Evolutionary conservation across 2,888 invertebrate genomes (phyloP), one percentile per base, ranked within the genome.

Genomic region (Acronicta aceris): DNA sequence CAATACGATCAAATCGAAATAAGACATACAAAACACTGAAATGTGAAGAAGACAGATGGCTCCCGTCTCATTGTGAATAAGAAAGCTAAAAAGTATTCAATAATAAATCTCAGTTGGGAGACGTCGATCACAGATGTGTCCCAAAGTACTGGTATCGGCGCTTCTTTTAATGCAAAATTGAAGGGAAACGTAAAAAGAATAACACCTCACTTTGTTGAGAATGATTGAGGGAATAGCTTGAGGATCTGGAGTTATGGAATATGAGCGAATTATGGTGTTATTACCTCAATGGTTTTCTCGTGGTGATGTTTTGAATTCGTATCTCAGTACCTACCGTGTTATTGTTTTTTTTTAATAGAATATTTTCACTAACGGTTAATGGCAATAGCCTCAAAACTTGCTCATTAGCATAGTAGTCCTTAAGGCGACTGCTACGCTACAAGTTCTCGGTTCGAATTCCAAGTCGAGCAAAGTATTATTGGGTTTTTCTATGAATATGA

Each of bases 121-220:
- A 85, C 80, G 93, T 93, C 93, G 84, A 89, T 92, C 93, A 91
- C 93, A 93, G 93, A 89, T 91, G 93, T 81, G 85, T 78, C 87
- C 81, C 80, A 25, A 49, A 74, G 81, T 85, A 82, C 73, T 84
- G 86, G 84, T 87, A 88, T 82, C 82, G 84, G 84, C 79, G 78
- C 76, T 83, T 84, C 78, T 88, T 88, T 88, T 89, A 88, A 91
- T 89, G 86, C 84, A 82, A 85, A 86, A 83, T 81, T 79, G 76
- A 78, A 76, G 71, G 76, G 68, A 62, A 71, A 70, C 52, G 59
- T 59, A 68, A 71, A 54, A 25, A n/a, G 36, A 47, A 45, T 40
- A 59, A 50, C 50, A 15, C 25, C 13, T 16, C 15, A 42, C 51
- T 55, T 60, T 60, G 69, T 69, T 49, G 16, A n/a, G 2, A 15